phyloP scores from a whole-genome alignment of 2,888 invertebrate genomes.

The Cheilosia soror region DNA sequence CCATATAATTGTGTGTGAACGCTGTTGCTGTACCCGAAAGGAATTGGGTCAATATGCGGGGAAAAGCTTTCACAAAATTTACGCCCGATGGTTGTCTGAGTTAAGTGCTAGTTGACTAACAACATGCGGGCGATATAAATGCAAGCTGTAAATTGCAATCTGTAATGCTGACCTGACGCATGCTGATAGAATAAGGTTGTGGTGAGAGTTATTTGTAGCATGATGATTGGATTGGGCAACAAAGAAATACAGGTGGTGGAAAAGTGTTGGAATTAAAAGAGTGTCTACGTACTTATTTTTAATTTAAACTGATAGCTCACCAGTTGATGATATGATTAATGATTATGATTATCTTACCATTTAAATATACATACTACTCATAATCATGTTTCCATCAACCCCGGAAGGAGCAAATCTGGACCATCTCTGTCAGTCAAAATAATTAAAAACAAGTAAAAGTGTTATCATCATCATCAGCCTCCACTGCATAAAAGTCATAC shows the following conservation, averaged over 20 bases:
- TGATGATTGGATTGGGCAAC: neutral
- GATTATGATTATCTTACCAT: too few relatives aligned
- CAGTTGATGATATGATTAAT: too few relatives aligned
- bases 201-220: neutral
- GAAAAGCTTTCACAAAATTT: conserved; percentile 38
- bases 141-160: conserved; percentile 42
- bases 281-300: neutral
- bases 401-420: too few relatives aligned
- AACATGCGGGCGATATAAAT: conserved; percentile 2
- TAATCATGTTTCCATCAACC: too few relatives aligned
- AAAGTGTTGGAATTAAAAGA: neutral
- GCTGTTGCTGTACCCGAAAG: neutral
- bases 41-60: conserved; percentile 26
- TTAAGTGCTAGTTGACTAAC: conserved; percentile 21
- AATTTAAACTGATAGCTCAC: too few relatives aligned
- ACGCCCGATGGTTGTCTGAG: conserved; percentile 14
- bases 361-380: too few relatives aligned
- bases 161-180: neutral
- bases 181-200: neutral
- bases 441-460: too few relatives aligned
- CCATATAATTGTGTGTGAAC: neutral
- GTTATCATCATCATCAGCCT: too few relatives aligned
- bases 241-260: neutral
- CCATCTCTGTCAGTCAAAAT: too few relatives aligned
- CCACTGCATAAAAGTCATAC: too few relatives aligned